phyloP scores from a whole-genome alignment of 2,113 vertebrate species.

The Podarcis raffonei region DNA sequence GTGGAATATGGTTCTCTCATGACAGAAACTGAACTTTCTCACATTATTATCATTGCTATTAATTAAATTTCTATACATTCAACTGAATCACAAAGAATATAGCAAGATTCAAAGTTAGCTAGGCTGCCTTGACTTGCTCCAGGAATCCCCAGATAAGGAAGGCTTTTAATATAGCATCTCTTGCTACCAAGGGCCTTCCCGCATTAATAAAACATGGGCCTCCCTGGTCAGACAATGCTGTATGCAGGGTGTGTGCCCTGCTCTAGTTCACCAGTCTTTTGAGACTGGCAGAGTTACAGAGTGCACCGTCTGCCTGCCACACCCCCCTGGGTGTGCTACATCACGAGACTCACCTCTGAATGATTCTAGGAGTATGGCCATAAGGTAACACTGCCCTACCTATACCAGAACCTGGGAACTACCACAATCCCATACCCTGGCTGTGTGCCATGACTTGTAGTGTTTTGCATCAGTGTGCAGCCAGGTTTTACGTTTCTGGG shows the following conservation, averaged over 20 bases:
- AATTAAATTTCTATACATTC: neutral
- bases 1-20: neutral
- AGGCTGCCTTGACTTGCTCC: neutral
- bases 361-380: neutral
- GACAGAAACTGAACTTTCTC: neutral
- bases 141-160: neutral
- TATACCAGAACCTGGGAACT: neutral
- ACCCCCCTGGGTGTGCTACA: conserved; percentile 7
- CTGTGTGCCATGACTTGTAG: neutral
- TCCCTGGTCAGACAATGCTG: neutral
- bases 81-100: neutral
- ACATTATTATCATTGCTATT: neutral
- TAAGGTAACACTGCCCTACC: neutral
- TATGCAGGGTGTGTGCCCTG: neutral
- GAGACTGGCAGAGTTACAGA: neutral
- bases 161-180: neutral
- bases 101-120: neutral
- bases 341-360: neutral
- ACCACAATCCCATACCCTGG: neutral
- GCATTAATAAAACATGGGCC: neutral
- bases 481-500: neutral
- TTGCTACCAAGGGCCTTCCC: neutral
- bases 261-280: neutral
- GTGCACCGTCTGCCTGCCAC: neutral
- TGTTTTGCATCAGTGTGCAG: conserved; percentile 2